Evolutionary conservation across 2,888 invertebrate species (phyloP).

Genomic region (Ormyrus labotus): DNA sequence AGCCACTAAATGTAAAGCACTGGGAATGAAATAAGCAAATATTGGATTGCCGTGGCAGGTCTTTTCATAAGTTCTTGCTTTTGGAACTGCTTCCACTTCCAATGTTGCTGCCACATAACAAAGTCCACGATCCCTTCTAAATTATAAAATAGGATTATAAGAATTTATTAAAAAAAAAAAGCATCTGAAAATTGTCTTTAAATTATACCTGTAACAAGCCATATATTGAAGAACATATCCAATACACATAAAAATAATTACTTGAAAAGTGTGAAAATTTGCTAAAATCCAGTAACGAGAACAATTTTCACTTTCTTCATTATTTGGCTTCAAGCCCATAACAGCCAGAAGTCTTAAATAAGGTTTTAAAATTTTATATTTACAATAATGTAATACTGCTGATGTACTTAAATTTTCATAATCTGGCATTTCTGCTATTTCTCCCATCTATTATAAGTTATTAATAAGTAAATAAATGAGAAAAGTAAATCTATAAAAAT

Average conservation of each 20-base stretch:
- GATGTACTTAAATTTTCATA: conserved; percentile 85
- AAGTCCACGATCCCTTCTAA: conserved; percentile 84
- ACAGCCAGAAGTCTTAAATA: conserved; percentile 85
- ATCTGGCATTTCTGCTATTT: conserved; percentile 83
- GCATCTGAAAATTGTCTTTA: conserved; percentile 16
- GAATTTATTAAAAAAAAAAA: conserved; percentile 15
- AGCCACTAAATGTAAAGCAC: conserved; percentile 83
- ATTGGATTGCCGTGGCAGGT: conserved; percentile 84
- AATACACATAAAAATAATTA: conserved; percentile 81
- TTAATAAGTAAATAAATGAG: not conserved
- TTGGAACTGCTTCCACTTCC: conserved; percentile 61
- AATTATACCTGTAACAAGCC: conserved; percentile 83
- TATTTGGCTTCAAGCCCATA: conserved; percentile 85
- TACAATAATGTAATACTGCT: conserved; percentile 88
- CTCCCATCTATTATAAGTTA: conserved; percentile 79
- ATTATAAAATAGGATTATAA: conserved; percentile 65
- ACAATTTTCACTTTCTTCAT: conserved; percentile 80
- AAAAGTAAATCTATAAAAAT: not conserved
- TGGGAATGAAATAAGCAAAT: conserved; percentile 86
- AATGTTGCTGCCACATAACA: conserved; percentile 77
- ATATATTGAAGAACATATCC: conserved; percentile 88
- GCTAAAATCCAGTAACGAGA: conserved; percentile 80
- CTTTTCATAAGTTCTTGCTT: conserved; percentile 78
- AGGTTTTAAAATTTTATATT: conserved; percentile 87
- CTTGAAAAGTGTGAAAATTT: conserved; percentile 83